Evolutionary conservation across 2,797 vertebrate genomes (phyloP).

Genomic region (Hypotaenidia philippensis): DNA sequence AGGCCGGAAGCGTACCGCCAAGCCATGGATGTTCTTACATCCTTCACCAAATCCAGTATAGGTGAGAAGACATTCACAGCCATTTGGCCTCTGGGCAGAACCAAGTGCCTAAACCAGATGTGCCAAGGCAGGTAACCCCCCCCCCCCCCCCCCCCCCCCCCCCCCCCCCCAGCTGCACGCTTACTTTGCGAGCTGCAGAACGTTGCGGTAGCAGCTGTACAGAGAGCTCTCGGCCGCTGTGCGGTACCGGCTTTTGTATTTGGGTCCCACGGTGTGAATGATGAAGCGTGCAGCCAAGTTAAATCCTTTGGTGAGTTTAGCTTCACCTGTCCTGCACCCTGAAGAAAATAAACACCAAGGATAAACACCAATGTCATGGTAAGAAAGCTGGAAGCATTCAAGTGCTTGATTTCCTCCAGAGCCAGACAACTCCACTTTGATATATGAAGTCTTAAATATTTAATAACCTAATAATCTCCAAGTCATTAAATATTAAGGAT

Average conservation of each 20-base stretch:
- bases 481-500: not conserved
- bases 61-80: rapidly evolving
- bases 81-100: not conserved
- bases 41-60: not conserved
- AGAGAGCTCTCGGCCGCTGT: constrained; percentile 97
- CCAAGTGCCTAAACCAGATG: rapidly evolving
- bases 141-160: rapidly evolving
- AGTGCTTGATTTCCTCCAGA: not conserved
- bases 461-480: no score
- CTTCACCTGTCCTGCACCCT: constrained; percentile 97
- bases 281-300: constrained; percentile 95
- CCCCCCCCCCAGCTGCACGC: not conserved
- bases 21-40: rapidly evolving
- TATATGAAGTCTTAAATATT: not conserved
- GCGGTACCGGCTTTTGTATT: constrained; percentile 94
- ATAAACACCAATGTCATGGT: rapidly evolving
- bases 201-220: constrained; percentile 95
- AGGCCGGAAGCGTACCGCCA: rapidly evolving
- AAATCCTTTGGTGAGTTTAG: constrained; percentile 95
- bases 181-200: constrained; percentile 92
- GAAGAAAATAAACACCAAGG: not conserved
- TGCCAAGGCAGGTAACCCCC: rapidly evolving
- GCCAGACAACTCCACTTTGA: not conserved
- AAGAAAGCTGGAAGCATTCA: not conserved
- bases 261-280: constrained; percentile 96